Evolutionary conservation across 1,140 invertebrate genomes (phyloP), one percentile per base, ranked within the genome.

Genomic region (Conus ventricosus): DNA sequence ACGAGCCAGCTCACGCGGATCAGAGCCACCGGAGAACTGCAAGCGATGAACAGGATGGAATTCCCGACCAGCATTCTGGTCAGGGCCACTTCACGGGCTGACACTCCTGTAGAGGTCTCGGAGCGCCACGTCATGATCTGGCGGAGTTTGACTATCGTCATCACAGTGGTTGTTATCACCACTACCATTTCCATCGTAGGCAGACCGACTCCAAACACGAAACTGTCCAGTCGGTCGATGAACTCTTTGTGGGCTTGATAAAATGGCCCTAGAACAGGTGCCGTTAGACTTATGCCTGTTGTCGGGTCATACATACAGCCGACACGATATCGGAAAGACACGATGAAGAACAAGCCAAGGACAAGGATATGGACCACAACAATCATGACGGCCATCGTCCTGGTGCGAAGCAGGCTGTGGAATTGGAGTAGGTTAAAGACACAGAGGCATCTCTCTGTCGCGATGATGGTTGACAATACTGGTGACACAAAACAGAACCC

Each of bases 391-490:
- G 84, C 84, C 60, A 67, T 85, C n/a, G 57, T 63, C 55, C n/a
- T 39, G 10, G 84, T 85, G 8, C 39, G 5, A 51, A 60, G 57
- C 57, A 85, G 23, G n/a, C 11, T 85, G 25, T 63, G 57, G 23
- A 55, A 60, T 17, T 27, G 57, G 17, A 85, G 60, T 4, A 57
- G 84, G 39, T 55, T 63, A n/a, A n/a, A 60, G 13, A 17, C 84
- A 85, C 23, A 85, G 57, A 39, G 39, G 51, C 84, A 85, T 13
- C 84, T n/a, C 60, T 85, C 84, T 25, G 54, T 85, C 7, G 84
- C 84, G 13, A 85, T 85, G 55, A 85, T 67, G 5, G 84, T 57
- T 10, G 84, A 85, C 55, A 85, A 23, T 10, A 85, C 13, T 25
- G 63, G n/a, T 10, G 84, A 85, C 0, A 67, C 63, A 6, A 13